Evolutionary conservation across 2,797 vertebrate species (phyloP).

Genomic region (Nannoperca obscura): DNA sequence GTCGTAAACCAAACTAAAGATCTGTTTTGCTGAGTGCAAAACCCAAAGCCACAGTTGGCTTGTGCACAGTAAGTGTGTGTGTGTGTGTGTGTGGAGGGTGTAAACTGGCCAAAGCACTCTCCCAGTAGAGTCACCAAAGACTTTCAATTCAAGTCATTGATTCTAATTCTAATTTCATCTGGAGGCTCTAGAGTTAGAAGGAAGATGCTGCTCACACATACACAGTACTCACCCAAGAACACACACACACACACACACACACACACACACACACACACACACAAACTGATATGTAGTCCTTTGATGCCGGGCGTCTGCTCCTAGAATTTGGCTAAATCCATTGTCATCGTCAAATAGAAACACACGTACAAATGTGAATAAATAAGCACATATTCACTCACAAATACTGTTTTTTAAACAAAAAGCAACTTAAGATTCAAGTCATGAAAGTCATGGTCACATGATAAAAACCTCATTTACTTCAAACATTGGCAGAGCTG

Average conservation of each 20-base stretch:
- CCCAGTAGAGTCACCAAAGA: constrained; percentile 42
- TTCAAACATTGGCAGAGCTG: not conserved
- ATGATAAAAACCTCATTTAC: not conserved
- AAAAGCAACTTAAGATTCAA: constrained; percentile 6
- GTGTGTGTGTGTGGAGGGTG: constrained; percentile 9
- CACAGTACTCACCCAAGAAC: not conserved
- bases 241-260: constrained; percentile 1
- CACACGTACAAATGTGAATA: not conserved
- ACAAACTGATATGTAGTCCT: constrained; percentile 27
- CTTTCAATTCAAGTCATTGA: constrained; percentile 50
- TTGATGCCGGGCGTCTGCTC: constrained; percentile 36
- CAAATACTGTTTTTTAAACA: not conserved
- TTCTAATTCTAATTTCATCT: constrained; percentile 52
- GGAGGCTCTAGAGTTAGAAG: constrained; percentile 22
- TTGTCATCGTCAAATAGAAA: constrained; percentile 1
- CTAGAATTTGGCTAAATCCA: constrained; percentile 6
- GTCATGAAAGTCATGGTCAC: constrained; percentile 8
- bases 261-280: constrained; percentile 6
- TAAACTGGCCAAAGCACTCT: constrained; percentile 37
- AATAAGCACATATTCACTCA: not conserved
- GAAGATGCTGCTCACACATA: not conserved
- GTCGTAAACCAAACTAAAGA: constrained; percentile 37
- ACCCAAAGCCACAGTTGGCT: constrained; percentile 29
- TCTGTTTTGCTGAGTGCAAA: constrained; percentile 44
- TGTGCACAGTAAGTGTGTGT: not conserved